Conservation (phyloP, 1,140 invertebrate genomes). For the Thaumetopoea pityocampa region DNA sequence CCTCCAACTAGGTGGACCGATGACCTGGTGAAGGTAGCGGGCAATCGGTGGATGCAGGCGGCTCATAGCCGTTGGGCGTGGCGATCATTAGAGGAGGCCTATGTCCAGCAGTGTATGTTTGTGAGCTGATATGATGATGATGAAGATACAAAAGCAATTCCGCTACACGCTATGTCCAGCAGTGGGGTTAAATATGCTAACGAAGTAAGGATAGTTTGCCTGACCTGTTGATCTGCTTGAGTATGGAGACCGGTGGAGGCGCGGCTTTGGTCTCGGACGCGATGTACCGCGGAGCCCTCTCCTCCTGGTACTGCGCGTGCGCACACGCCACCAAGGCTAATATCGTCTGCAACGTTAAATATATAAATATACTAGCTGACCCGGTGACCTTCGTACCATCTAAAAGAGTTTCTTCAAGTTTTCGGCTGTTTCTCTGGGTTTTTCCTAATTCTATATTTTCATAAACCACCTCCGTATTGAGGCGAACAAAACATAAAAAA, state of each 20-base stretch:
- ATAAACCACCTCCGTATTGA: too few relatives aligned
- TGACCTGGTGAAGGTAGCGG: too few relatives aligned
- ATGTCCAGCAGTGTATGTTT: too few relatives aligned
- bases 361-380: not conserved
- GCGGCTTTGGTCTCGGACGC: slow-evolving; percentile 41
- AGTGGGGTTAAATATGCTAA: not conserved
- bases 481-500: too few relatives aligned
- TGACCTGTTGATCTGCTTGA: slow-evolving; percentile 90
- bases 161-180: not conserved
- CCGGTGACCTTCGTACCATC: not conserved
- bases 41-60: too few relatives aligned
- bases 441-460: too few relatives aligned
- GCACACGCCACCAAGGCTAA: slow-evolving; percentile 51
- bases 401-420: not conserved
- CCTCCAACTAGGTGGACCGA: too few relatives aligned
- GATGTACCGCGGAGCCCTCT: slow-evolving; percentile 68
- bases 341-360: slow-evolving; percentile 38
- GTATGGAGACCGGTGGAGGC: slow-evolving; percentile 84
- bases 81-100: too few relatives aligned
- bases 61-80: too few relatives aligned
- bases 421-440: not conserved
- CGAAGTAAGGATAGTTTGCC: not conserved
- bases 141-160: too few relatives aligned
- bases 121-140: too few relatives aligned
- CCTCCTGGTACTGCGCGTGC: slow-evolving; percentile 76